Evolutionary conservation across 2,797 vertebrate genomes (phyloP).

Genomic region (Vireo griseus): DNA sequence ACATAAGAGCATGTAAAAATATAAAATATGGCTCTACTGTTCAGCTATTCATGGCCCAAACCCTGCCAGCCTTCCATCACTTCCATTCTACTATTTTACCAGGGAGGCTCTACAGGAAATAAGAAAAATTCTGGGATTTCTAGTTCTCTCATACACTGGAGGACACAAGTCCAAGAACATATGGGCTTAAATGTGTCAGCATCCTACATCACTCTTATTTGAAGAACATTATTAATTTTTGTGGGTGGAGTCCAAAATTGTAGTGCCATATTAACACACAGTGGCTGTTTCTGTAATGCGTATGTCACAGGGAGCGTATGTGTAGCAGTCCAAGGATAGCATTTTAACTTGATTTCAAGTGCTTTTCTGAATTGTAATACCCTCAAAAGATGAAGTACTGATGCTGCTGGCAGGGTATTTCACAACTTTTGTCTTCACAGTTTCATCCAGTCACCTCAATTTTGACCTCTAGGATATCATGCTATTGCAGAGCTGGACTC

Average conservation of each 20-base stretch:
- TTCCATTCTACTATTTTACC: background rate
- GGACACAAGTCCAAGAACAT: slow-evolving; percentile 28
- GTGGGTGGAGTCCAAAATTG: slow-evolving; percentile 31
- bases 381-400: background rate
- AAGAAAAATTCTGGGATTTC: slow-evolving; percentile 22
- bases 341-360: slow-evolving; percentile 10
- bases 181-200: slow-evolving; percentile 28
- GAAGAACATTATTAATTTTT: slow-evolving; percentile 16
- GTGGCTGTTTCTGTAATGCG: background rate
- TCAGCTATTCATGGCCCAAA: background rate
- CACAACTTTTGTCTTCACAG: background rate
- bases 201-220: slow-evolving; percentile 11
- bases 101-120: background rate
- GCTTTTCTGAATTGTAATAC: background rate
- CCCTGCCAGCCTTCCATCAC: background rate
- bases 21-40: background rate
- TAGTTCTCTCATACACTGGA: background rate
- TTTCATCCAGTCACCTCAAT: background rate
- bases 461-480: background rate
- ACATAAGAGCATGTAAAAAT: background rate
- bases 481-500: background rate
- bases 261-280: slow-evolving; percentile 14
- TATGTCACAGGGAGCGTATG: background rate
- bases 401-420: background rate
- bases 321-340: background rate